phyloP scores from a whole-genome alignment of 2,888 invertebrate species.

The Dolomedes plantarius region DNA sequence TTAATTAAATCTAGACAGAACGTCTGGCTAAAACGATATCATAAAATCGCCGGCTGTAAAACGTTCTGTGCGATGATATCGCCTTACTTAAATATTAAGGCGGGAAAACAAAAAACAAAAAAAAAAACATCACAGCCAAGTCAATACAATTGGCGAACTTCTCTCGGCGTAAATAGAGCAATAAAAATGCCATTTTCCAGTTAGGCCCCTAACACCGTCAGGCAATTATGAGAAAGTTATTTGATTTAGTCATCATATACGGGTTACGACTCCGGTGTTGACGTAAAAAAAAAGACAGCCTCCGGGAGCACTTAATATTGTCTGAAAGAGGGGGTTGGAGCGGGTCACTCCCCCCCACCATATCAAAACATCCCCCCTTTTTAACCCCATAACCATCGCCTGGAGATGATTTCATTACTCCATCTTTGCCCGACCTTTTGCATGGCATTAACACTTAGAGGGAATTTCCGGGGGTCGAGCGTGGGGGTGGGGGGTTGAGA shows the following conservation, averaged over 20 bases:
- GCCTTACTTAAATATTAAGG: too few relatives aligned
- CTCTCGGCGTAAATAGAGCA: not conserved
- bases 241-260: conserved; percentile 18
- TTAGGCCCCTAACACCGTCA: not conserved
- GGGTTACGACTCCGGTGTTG: not conserved
- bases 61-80: too few relatives aligned
- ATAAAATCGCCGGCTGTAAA: too few relatives aligned
- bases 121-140: too few relatives aligned
- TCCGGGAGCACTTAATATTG: conserved; percentile 5
- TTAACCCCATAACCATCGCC: conserved; percentile 15
- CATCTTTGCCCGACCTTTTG: conserved; percentile 1
- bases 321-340: not conserved
- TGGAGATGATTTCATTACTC: conserved; percentile 13
- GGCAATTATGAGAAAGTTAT: conserved; percentile 10
- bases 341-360: not conserved
- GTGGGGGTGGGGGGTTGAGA: not conserved
- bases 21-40: too few relatives aligned
- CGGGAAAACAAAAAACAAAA: too few relatives aligned
- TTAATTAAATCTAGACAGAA: too few relatives aligned
- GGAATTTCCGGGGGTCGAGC: conserved; percentile 23
- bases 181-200: not conserved
- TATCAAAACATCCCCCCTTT: conserved; percentile 5
- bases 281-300: not conserved
- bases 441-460: conserved; percentile 56
- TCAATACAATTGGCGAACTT: too few relatives aligned